Percentiles rank a stretch among this genome's conserved stretches.
phyloP scores from a whole-genome alignment of 1,140 invertebrate species.

The Cecropterus lyciades region DNA sequence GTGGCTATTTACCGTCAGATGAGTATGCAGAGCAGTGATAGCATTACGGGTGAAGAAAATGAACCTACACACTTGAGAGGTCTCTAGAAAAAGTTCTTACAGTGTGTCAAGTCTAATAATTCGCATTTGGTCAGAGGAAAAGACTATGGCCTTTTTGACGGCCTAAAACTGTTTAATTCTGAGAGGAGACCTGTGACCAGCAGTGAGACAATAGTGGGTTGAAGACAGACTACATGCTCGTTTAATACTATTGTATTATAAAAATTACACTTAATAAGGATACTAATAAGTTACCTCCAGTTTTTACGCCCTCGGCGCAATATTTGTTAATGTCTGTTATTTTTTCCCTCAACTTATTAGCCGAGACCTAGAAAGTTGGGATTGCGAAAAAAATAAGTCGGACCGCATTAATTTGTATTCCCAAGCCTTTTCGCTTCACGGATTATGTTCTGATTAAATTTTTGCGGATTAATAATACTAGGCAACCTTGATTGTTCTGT shows the following conservation, averaged over 20 bases:
- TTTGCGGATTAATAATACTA: background rate
- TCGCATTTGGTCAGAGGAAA: too few species aligned
- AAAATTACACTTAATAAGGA: background rate
- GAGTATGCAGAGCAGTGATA: too few species aligned
- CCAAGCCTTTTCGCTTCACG: background rate
- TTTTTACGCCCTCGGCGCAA: background rate
- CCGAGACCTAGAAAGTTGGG: background rate
- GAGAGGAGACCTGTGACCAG: too few species aligned
- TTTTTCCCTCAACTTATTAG: background rate
- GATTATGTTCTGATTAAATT: constrained; percentile 3
- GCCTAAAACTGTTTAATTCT: too few species aligned
- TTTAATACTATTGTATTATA: background rate
- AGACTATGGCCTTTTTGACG: too few species aligned
- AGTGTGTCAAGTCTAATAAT: too few species aligned
- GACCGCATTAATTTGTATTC: background rate
- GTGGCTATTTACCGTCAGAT: too few species aligned
- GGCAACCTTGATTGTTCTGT: background rate
- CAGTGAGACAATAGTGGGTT: too few species aligned
- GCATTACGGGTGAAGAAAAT: too few species aligned
- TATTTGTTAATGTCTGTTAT: background rate
- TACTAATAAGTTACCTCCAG: background rate
- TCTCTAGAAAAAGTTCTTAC: too few species aligned
- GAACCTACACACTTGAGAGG: too few species aligned
- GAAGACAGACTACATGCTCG: too few species aligned
- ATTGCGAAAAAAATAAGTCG: background rate